Evolutionary conservation across 2,888 invertebrate species (phyloP).

Genomic region (Spialia ferax): DNA sequence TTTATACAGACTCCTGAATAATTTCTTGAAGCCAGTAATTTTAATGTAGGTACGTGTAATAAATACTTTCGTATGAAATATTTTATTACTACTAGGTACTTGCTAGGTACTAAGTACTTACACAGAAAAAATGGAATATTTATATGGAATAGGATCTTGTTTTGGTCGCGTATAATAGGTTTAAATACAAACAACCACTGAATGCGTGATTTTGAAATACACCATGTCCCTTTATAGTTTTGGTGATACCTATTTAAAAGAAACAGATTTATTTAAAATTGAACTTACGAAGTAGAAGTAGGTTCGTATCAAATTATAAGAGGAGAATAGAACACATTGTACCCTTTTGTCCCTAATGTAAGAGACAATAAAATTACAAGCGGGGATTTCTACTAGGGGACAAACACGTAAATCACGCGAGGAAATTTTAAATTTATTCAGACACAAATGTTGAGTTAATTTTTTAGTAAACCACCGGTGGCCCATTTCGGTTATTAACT

Average conservation of each 20-base stretch:
- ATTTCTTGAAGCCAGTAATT: no score
- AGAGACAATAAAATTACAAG: slow-evolving; percentile 75
- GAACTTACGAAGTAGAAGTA: background rate
- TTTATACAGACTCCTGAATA: no score
- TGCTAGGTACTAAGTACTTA: no score
- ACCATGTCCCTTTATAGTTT: no score
- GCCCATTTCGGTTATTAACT: slow-evolving; percentile 54
- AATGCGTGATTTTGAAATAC: no score
- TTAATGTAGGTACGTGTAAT: no score
- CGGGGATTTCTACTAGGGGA: slow-evolving; percentile 55
- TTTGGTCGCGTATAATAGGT: no score
- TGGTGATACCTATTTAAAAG: background rate
- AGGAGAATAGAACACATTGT: slow-evolving; percentile 57
- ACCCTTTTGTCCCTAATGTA: slow-evolving; percentile 68
- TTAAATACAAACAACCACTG: no score
- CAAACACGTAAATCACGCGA: slow-evolving; percentile 68
- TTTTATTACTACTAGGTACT: no score
- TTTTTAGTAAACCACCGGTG: slow-evolving; percentile 71
- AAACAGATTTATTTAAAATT: slow-evolving; percentile 1
- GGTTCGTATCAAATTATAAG: slow-evolving; percentile 42
- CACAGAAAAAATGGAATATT: no score
- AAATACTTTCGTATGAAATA: no score
- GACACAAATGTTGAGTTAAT: slow-evolving; percentile 70
- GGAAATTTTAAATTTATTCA: slow-evolving; percentile 78
- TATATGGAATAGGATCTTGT: no score